Evolutionary conservation across 92 coral and sea anemone genomes (phyloP).

Genomic region (Epizoanthus illoricatus): DNA sequence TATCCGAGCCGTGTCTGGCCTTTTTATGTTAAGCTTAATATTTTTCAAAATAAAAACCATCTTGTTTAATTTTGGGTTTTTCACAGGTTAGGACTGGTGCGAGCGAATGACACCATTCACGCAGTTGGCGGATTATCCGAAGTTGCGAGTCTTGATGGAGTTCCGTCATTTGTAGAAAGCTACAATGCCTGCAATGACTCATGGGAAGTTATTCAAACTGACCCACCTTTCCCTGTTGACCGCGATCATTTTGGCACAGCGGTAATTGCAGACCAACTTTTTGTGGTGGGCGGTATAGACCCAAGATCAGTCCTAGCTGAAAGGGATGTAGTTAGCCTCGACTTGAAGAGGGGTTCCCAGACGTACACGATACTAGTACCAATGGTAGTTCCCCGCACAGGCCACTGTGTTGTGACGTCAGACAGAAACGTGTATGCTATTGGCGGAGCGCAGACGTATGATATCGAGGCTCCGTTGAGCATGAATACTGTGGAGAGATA

Average conservation of each 20-base stretch:
- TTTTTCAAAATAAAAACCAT: not conserved
- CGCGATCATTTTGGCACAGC: slow-evolving; percentile 73
- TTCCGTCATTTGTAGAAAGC: slow-evolving; percentile 73
- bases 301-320: slow-evolving; percentile 43
- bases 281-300: slow-evolving; percentile 67
- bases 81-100: slow-evolving; percentile 66
- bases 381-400: slow-evolving; percentile 68
- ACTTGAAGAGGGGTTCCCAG: slow-evolving; percentile 42
- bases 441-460: slow-evolving; percentile 75
- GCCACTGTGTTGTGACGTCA: slow-evolving; percentile 72
- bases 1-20: not conserved
- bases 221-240: slow-evolving; percentile 64
- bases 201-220: slow-evolving; percentile 63
- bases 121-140: slow-evolving; percentile 91
- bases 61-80: not conserved
- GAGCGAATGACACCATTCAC: slow-evolving; percentile 38
- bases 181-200: slow-evolving; percentile 68
- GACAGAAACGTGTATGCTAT: slow-evolving; percentile 65
- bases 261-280: slow-evolving; percentile 48
- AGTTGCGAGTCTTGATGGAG: slow-evolving; percentile 60
- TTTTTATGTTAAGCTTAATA: not conserved
- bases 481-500: slow-evolving; percentile 78
- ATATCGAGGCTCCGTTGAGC: slow-evolving; percentile 42
- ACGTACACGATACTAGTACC: slow-evolving; percentile 38
- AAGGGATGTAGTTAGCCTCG: slow-evolving; percentile 58